Evolutionary conservation across 1,140 invertebrate species (phyloP).

Genomic region (Steinernema khuongi): DNA sequence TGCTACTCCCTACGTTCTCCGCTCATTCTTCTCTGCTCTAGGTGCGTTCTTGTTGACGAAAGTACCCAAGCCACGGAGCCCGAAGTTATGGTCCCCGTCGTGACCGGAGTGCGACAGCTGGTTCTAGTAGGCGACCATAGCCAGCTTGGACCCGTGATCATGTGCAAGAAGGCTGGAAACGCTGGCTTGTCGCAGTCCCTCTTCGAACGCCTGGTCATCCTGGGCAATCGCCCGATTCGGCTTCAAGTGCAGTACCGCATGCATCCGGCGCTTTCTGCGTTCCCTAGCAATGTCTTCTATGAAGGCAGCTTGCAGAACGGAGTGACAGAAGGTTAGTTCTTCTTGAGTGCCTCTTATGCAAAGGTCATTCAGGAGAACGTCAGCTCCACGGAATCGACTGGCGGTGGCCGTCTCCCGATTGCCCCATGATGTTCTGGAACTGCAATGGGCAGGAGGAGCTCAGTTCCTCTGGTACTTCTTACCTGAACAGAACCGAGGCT

Average conservation of each 20-base stretch:
- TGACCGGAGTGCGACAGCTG: constrained; percentile 88
- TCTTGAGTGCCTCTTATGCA: neutral
- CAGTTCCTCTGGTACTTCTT: constrained; percentile 92
- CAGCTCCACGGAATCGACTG: constrained; percentile 85
- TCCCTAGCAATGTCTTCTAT: constrained; percentile 99
- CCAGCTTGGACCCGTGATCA: constrained; percentile 70
- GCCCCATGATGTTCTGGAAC: constrained; percentile 98
- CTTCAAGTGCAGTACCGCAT: constrained; percentile 93
- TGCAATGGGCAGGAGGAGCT: constrained; percentile 95
- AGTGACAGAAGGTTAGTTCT: constrained; percentile 73
- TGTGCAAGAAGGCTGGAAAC: constrained; percentile 97
- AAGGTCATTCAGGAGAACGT: constrained; percentile 70
- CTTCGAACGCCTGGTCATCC: constrained; percentile 90
- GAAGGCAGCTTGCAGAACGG: constrained; percentile 97
- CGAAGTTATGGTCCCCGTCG: constrained; percentile 96
- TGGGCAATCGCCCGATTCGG: constrained; percentile 87
- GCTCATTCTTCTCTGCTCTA: constrained; percentile 10
- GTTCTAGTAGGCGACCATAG: constrained; percentile 98
- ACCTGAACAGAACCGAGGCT: constrained; percentile 94
- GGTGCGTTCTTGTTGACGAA: constrained; percentile 93
- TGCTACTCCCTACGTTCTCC: constrained; percentile 40
- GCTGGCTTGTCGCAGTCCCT: constrained; percentile 93
- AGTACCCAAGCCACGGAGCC: constrained; percentile 91
- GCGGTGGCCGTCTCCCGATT: constrained; percentile 89
- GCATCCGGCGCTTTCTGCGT: constrained; percentile 86